phyloP scores from a whole-genome alignment of 2,888 invertebrate genomes.

The Epinotia bilunana region DNA sequence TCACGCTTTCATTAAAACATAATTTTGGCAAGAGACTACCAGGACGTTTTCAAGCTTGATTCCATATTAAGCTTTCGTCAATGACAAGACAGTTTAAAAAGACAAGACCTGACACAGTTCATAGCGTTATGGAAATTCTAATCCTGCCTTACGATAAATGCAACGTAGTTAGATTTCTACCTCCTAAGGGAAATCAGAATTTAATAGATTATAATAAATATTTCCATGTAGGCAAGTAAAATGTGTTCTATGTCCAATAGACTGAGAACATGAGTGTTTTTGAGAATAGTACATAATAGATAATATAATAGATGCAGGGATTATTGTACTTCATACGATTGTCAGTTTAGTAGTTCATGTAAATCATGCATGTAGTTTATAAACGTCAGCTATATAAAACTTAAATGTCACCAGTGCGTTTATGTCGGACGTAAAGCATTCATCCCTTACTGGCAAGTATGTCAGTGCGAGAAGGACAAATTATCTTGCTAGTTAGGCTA shows the following conservation, averaged over 20 bases:
- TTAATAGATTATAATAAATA: not conserved
- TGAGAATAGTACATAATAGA: not conserved
- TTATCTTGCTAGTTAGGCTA: too few species aligned
- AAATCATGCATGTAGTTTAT: not conserved
- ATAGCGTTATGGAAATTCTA: not conserved
- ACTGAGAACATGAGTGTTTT: not conserved
- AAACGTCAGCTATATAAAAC: not conserved
- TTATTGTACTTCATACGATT: not conserved
- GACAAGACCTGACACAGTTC: not conserved
- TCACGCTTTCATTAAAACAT: not conserved
- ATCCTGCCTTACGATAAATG: not conserved
- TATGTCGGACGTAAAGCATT: too few species aligned
- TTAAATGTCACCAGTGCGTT: not conserved
- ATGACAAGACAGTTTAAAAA: not conserved
- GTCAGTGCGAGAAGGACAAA: too few species aligned
- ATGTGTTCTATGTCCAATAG: not conserved
- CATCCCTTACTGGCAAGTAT: too few species aligned
- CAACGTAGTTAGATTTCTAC: not conserved
- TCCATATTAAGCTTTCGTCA: not conserved
- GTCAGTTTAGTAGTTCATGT: not conserved
- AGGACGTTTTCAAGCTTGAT: not conserved
- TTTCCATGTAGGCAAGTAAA: not conserved
- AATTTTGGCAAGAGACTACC: conserved; percentile 21
- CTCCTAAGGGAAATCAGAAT: not conserved
- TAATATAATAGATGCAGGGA: not conserved